Base-by-base conservation (phyloP, 1,140 invertebrate species). In the Drosophila ironensis region DNA sequence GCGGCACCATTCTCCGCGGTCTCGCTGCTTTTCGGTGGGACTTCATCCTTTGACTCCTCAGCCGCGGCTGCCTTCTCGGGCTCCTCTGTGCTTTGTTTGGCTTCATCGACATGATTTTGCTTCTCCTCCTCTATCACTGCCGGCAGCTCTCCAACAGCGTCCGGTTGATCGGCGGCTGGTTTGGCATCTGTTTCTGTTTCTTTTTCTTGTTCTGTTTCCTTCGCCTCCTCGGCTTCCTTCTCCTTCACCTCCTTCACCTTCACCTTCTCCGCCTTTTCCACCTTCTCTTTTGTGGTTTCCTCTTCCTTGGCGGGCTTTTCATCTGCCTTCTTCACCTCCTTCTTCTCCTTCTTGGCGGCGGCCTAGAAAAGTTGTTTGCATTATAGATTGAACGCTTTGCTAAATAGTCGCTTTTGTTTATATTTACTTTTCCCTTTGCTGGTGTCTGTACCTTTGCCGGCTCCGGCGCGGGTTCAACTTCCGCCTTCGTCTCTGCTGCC, bases 81-180 rank as follows among this genome's bases (percentile, higher is more conserved):
- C 8, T 66, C 66, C 12, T 75, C 47, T 56, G 52, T 44, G 30
- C 19, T 69, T 37, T 35, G 24, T 50, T 75, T 72, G 16, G 25
- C 60, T 41, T 74, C 52, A 5, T 75, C 72, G 5, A 70, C 63
- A 47, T 87, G 74, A 40, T 87, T 84, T 20, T 86, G 70, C 52
- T 71, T 33, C 9, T 68, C 45, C 9, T 68, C 45, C 8, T 81
- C 64, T 19, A 44, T 24, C 3, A 45, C 50, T 5, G 37, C 27
- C 25, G 28, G 45, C 35, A 46, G 14, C 4, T 75, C 51, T 28
- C 5, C 64, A n/a, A 24, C 46, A 12, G 68, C 66, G 45, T 87
- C 82, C 2, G 66, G 25, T 40, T 88, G 57, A 57, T 88, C 87
- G 22, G 48, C 53, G 9, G 14, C 33, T 11, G 25, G 17, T 38